Conservation (phyloP, 2,797 vertebrate species). For the Morelia viridis region DNA sequence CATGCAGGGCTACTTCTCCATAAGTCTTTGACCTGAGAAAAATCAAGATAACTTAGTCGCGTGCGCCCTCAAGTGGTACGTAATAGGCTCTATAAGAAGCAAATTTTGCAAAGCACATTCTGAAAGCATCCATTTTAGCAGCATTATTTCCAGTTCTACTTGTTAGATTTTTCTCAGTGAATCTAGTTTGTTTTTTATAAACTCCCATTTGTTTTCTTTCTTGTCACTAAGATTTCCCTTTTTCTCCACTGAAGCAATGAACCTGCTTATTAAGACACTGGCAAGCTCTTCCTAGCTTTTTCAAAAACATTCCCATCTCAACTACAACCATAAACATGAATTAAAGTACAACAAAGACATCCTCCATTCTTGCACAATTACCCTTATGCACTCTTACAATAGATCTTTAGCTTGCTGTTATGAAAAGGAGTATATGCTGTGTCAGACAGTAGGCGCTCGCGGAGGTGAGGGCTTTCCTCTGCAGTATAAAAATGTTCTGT, state of each 20-base stretch:
- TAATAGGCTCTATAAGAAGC: neutral
- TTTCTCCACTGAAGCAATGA: neutral
- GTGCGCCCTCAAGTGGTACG: slow-evolving; percentile 24
- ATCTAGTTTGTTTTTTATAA: neutral
- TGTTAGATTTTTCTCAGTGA: neutral
- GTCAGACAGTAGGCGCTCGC: neutral
- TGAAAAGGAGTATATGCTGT: neutral
- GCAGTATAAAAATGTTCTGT: neutral
- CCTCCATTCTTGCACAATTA: neutral
- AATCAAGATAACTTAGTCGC: slow-evolving; percentile 28
- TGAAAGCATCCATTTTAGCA: neutral
- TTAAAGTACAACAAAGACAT: neutral
- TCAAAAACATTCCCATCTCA: neutral
- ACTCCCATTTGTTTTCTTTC: slow-evolving; percentile 3
- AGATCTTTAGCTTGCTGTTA: neutral
- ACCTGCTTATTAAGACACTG: neutral
- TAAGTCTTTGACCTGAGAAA: neutral
- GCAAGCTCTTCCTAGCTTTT: neutral
- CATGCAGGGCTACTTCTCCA: neutral
- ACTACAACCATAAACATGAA: neutral
- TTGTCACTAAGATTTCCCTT: neutral
- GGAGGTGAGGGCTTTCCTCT: neutral
- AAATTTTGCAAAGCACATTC: neutral
- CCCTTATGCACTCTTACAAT: too few relatives aligned
- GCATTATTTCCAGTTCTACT: neutral